Conservation (phyloP, 2,113 vertebrate genomes). For the Alligator sinensis region DNA sequence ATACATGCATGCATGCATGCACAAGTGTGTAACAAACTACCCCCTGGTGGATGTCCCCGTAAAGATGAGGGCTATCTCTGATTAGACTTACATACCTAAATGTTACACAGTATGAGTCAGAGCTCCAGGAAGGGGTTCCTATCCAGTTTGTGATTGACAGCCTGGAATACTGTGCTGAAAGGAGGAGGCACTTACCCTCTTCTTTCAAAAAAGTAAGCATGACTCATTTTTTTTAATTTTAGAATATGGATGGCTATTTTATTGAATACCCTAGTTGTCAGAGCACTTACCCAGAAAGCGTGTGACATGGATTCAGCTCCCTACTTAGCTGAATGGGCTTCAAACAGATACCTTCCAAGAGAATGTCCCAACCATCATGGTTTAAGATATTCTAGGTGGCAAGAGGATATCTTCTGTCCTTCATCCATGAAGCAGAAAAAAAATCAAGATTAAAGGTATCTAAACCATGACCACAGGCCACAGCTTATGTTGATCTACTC, state of each 20-base stretch:
- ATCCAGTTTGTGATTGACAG: no score
- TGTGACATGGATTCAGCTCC: neutral
- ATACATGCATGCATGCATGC: no score
- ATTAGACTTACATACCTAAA: no score
- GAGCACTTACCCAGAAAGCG: neutral
- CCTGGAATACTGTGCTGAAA: no score
- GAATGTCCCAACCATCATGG: neutral
- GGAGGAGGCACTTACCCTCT: no score
- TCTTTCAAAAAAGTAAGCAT: no score
- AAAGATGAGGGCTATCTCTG: no score
- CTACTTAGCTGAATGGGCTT: constrained; percentile 17
- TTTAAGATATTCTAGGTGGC: neutral
- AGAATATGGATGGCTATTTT: neutral
- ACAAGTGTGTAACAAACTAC: no score
- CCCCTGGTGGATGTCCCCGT: no score
- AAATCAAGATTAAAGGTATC: no score
- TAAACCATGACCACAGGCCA: neutral
- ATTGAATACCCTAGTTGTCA: constrained; percentile 7
- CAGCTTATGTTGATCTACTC: neutral
- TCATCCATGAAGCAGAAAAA: neutral
- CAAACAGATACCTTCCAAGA: neutral
- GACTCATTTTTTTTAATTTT: neutral
- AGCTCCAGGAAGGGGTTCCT: no score
- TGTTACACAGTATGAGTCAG: no score
- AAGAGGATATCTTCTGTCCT: neutral